These are phyloP conservation scores for Stratiolaelaps scimitus DNA, from an alignment of 1,140 invertebrate genomes.

Conservation along the genomic window DNA sequence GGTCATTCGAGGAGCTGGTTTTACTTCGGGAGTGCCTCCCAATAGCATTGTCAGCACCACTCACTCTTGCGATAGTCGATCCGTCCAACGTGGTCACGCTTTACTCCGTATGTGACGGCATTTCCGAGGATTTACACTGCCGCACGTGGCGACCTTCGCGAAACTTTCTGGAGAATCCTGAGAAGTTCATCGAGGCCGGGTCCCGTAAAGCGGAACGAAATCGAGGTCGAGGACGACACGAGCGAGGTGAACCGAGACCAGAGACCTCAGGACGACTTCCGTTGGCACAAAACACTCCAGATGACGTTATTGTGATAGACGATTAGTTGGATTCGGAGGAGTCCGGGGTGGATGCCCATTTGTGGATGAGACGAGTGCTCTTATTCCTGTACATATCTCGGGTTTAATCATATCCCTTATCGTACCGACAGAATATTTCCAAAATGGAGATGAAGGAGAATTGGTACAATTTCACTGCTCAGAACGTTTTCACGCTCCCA, in stretches of 20 bases:
- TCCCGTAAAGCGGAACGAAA: not conserved
- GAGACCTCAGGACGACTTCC: not conserved
- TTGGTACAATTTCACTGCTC: slow-evolving; percentile 8
- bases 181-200: no score
- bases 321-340: not conserved
- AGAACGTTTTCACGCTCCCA: slow-evolving; percentile 14
- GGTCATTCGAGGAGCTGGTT: not conserved
- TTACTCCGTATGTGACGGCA: slow-evolving; percentile 1
- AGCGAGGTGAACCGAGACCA: not conserved
- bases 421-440: no score
- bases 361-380: no score
- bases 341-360: not conserved
- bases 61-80: slow-evolving; percentile 1
- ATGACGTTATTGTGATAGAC: slow-evolving; percentile 17
- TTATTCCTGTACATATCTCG: no score
- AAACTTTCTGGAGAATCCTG: not conserved
- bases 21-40: not conserved
- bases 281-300: not conserved
- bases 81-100: not conserved
- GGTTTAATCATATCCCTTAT: no score
- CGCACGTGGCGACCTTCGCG: not conserved
- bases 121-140: not conserved
- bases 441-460: slow-evolving; percentile 9
- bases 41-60: not conserved
- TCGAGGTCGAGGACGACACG: no score